Conservation (phyloP, 2,113 vertebrate species). For the Mystacornis crossleyi region DNA sequence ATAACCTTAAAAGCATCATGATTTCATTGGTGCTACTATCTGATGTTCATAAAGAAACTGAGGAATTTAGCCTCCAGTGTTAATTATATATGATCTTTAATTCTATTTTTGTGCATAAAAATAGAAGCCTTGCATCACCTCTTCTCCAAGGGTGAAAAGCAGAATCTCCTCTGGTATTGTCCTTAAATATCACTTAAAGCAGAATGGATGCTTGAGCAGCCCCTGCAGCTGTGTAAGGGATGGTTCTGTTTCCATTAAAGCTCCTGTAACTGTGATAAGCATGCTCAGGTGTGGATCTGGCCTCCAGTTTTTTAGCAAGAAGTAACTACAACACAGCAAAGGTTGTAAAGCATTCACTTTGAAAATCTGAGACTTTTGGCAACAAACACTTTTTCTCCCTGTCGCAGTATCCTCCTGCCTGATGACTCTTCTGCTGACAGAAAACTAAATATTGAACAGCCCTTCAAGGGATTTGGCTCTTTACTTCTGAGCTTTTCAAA, state of each 20-base stretch:
- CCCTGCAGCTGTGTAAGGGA: neutral
- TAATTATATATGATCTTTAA: neutral
- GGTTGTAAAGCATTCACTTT: neutral
- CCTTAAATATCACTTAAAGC: neutral
- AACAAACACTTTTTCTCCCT: neutral
- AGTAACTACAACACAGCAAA: neutral
- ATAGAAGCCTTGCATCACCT: neutral
- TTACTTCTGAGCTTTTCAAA: neutral
- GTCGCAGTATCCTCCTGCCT: neutral
- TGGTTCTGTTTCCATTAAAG: neutral
- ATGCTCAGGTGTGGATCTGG: neutral
- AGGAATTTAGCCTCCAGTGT: neutral
- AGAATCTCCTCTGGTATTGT: neutral
- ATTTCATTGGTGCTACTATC: neutral
- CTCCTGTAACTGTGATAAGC: neutral
- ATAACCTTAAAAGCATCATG: neutral
- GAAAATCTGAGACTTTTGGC: neutral
- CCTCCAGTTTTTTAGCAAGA: neutral
- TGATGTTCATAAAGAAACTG: neutral
- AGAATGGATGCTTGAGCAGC: neutral
- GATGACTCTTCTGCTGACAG: constrained; percentile 11
- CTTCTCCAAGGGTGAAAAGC: neutral
- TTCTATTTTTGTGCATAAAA: neutral
- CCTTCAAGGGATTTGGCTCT: constrained; percentile 1
- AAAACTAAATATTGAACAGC: constrained; percentile 37